Evolutionary conservation across 2,113 vertebrate genomes (phyloP), one percentile per base, ranked within the genome.

Genomic region (Etheostoma spectabile): DNA sequence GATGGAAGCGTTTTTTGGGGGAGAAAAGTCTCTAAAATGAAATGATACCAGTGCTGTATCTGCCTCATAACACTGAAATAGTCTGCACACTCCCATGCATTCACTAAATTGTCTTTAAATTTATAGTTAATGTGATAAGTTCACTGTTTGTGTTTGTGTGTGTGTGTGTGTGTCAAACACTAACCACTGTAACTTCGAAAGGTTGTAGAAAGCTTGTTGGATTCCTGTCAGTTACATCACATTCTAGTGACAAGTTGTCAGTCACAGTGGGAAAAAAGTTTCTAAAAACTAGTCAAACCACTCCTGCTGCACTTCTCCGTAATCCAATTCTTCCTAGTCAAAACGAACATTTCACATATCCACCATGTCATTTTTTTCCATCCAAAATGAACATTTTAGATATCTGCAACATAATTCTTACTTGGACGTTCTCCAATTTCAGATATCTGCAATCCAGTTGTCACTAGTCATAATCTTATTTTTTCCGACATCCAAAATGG

Each of bases 91-190:
- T 85, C 51, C 48, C 3, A 5, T 14, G 42, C 61, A 46, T 60
- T 22, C 59, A 65, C 42, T 67, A 75, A 88, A 78, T 65, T 0
- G 19, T 60, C 67, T 77, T 68, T 45, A 60, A 55, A 74, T 52
- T 21, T 51, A 11, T 11, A 15, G 46, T 73, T 33, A 64, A 68
- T 72, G 35, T 46, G 56, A 83, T 79, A 45, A 79, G 45, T 65
- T 65, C 51, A 74, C 53, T 27, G 27, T 27, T 1, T 27, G 27
- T 27, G 27, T 27, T 1, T 27, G 27, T 27, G 27, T 27, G 27
- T 27, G 27, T 27, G 27, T 55, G 52, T 72, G 62, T 3, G 48
- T 55, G 65, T 69, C 14, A 5, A 52, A 52, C 45, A 49, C 33
- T 46, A 16, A 27, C n/a, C 35, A n/a, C 22, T 1, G 22, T 6